Evolutionary conservation across 1,140 invertebrate species (phyloP).

Genomic region (Physella acuta): DNA sequence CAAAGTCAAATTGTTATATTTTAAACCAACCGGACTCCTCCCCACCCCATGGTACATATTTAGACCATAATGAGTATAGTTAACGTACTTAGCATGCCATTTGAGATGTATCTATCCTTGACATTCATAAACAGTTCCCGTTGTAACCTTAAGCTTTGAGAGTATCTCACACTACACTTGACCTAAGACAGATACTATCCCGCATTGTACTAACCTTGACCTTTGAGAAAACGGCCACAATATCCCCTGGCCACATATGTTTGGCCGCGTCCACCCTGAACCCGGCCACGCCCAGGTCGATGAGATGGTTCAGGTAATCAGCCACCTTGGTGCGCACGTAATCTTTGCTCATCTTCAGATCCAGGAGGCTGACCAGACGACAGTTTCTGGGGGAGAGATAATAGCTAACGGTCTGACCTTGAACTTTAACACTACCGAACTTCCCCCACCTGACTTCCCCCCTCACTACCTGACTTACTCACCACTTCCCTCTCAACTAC

Average conservation of each 20-base stretch:
- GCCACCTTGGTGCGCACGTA: slow-evolving; percentile 69
- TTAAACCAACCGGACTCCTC: too few relatives aligned
- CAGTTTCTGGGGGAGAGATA: slow-evolving; percentile 68
- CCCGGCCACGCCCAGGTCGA: slow-evolving; percentile 78
- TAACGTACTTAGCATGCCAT: too few relatives aligned
- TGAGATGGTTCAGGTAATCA: slow-evolving; percentile 56
- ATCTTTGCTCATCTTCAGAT: slow-evolving; percentile 70
- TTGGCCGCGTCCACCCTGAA: too few relatives aligned
- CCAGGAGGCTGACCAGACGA: slow-evolving; percentile 71
- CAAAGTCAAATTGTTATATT: too few relatives aligned
- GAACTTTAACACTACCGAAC: neutral
- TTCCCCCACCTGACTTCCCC: neutral
- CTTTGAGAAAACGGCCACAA: slow-evolving; percentile 61
- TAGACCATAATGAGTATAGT: too few relatives aligned
- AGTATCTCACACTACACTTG: too few relatives aligned
- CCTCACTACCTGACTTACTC: neutral
- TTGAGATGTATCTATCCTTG: too few relatives aligned
- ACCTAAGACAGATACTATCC: too few relatives aligned
- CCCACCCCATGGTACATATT: too few relatives aligned
- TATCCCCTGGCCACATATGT: too few relatives aligned
- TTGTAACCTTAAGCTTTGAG: neutral
- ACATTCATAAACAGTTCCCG: neutral
- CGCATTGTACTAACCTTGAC: slow-evolving; percentile 50
- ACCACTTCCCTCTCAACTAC: neutral
- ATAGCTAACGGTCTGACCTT: too few relatives aligned